Evolutionary conservation across 2,888 invertebrate genomes (phyloP), one percentile per base, ranked within the genome.

Genomic region (Sicus ferrugineus): DNA sequence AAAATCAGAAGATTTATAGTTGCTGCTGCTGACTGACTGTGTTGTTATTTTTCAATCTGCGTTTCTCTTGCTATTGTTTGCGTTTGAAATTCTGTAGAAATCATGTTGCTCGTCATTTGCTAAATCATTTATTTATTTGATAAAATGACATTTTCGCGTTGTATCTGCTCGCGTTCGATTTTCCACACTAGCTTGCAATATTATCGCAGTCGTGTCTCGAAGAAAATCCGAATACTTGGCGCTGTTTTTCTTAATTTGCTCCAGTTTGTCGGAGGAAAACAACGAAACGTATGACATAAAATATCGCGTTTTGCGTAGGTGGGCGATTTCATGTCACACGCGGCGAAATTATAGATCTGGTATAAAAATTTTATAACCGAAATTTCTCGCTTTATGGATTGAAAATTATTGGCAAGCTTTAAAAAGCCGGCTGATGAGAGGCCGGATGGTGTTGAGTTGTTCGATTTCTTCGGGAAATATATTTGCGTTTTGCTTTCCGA

Each of bases 301-400:
- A 23, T 66, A 30, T 46, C 42, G 30, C 54, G 2, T 52, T 26
- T 19, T 56, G 38, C 46, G 31, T 58, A 31, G 46, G 67, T 54
- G 48, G 58, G 58, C n/a, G 30, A 4, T 28, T 54, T 65, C 34
- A 26, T 54, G 28, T 66, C 34, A 31, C 66, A 21, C 61, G 31
- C 58, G 42, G 28, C 48, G 67, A 58, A 42, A 67, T 66, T 54
- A 42, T 30, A 58, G 23, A 66, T 58, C 30, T 64, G 42, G 54
- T 38, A 21, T 48, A n/a, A 48, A 28, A 63, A 46, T 59, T 67
- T 67, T 48, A 59, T 66, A 19, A 42, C 46, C 21, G 66, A 28
- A 72, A 70, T 72, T 73, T 71, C 59, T 65, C 54, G 61, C 52
- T 70, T 71, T 73, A 64, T 70, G 71, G 68, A 70, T 52, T 38